Percentiles rank a stretch among this genome's conserved stretches.
These are phyloP conservation scores for Lagocephalus sceleratus DNA, from an alignment of 2,797 vertebrate species.

Conservation along the genomic window DNA sequence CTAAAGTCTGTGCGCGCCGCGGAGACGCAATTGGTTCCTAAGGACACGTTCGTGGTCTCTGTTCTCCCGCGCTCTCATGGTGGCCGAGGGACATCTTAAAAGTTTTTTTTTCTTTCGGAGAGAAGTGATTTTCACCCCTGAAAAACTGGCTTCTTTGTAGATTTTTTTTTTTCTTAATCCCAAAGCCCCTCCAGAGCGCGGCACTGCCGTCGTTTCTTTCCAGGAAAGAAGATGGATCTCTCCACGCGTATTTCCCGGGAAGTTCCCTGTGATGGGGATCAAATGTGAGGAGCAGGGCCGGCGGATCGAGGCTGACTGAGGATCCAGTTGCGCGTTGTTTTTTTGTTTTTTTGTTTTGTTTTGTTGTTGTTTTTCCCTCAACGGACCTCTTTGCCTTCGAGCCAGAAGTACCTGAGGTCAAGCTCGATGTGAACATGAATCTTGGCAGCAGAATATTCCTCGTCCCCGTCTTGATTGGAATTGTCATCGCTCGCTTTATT, in stretches of 20 bases:
- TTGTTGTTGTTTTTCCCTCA: background rate
- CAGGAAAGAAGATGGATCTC: slow-evolving; percentile 42
- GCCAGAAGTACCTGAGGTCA: slow-evolving; percentile 24
- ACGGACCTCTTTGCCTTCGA: slow-evolving; percentile 13
- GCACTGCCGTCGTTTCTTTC: slow-evolving; percentile 17
- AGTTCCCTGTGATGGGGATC: slow-evolving; percentile 32
- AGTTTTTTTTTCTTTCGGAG: slow-evolving; percentile 38
- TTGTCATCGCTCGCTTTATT: slow-evolving; percentile 51
- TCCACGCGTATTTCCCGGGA: slow-evolving; percentile 18
- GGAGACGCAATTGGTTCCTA: slow-evolving; percentile 19
- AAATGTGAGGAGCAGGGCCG: slow-evolving; percentile 44
- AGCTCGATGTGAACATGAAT: slow-evolving; percentile 69
- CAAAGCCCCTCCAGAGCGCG: slow-evolving; percentile 2
- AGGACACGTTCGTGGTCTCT: background rate
- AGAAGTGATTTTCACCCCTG: slow-evolving; percentile 8
- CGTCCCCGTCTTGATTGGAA: slow-evolving; percentile 63
- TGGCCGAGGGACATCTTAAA: slow-evolving; percentile 32
- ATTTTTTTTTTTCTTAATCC: slow-evolving; percentile 25
- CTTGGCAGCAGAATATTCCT: slow-evolving; percentile 58
- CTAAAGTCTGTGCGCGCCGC: slow-evolving; percentile 33
- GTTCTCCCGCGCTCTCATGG: slow-evolving; percentile 13
- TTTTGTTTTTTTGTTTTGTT: too few relatives aligned
- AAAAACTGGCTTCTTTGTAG: slow-evolving; percentile 19
- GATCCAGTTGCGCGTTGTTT: slow-evolving; percentile 20
- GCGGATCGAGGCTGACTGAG: slow-evolving; percentile 8